Evolutionary conservation across 2,888 invertebrate species (phyloP), one percentile per base, ranked within the genome.

Genomic region (Synergus japonicus): DNA sequence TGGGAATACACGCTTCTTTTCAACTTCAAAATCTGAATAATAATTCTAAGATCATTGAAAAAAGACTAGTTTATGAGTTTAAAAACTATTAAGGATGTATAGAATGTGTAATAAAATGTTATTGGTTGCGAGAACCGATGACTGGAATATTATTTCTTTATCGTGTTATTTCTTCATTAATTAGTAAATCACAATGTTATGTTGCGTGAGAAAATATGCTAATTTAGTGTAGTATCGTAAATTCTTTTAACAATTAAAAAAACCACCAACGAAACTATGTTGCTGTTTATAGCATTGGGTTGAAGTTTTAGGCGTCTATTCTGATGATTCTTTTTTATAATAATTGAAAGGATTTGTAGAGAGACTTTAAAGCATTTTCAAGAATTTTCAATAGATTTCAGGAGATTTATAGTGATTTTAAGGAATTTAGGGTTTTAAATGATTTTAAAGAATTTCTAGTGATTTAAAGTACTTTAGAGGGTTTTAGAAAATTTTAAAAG

Each of bases 91-190:
- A 54, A n/a, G 0, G 8, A n/a, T 54, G n/a, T n/a, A n/a, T 54
- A n/a, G n/a, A n/a, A n/a, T 7, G n/a, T 54, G 15, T 54, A 54
- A 54, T 54, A 54, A 54, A 54, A 54, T 54, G 54, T 54, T 54
- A 54, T 54, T 54, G 54, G 54, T 54, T 54, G n/a, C n/a, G 54
- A 54, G 54, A 54, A 54, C n/a, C 54, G 5, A n/a, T 54, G n/a
- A 15, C 54, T 8, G 2, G n/a, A 54, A n/a, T n/a, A n/a, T 54
- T 54, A 54, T 54, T 54, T 54, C n/a, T 54, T 54, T 54, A 54
- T 54, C 9, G n/a, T 9, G 7, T n/a, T 54, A n/a, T 8, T 54
- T 54, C n/a, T 54, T 54, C n/a, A n/a, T 54, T n/a, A 13, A n/a
- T 8, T 54, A 54, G 8, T 54, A 54, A n/a, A n/a, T 54, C 8